Percentiles rank a stretch among this genome's conserved stretches.
These are phyloP conservation scores for Sus cebifrons DNA, from an alignment of 2,797 vertebrate species.

Conservation along the genomic window DNA sequence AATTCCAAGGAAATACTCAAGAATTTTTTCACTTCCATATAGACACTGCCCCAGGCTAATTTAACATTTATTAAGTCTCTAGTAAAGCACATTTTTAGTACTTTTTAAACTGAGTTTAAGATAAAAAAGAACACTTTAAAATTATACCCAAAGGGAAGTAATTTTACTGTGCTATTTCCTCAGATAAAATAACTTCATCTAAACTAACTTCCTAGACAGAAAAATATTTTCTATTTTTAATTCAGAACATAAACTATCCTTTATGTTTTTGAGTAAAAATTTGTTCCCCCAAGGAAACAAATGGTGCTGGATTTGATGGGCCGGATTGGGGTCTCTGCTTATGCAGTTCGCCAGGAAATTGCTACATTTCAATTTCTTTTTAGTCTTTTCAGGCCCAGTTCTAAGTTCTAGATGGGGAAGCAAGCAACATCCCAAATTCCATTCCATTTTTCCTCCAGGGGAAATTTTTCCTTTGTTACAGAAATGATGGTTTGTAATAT, in stretches of 20 bases:
- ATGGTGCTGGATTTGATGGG: not conserved
- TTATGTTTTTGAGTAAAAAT: not conserved
- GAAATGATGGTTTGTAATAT: not conserved
- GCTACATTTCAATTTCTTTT: not conserved
- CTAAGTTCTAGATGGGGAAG: not conserved
- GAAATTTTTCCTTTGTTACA: not conserved
- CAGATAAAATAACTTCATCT: constrained; percentile 64
- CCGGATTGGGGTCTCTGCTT: not conserved
- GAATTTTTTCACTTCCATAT: constrained; percentile 53
- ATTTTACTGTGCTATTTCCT: constrained; percentile 28
- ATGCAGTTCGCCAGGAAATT: not conserved
- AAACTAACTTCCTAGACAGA: constrained; percentile 12
- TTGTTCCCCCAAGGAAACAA: not conserved
- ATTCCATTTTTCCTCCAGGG: not conserved
- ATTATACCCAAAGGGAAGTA: constrained; percentile 55
- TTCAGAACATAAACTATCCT: constrained; percentile 42
- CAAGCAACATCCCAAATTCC: not conserved
- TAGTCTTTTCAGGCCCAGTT: not conserved
- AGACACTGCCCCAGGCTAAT: constrained; percentile 6
- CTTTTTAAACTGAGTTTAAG: constrained; percentile 31
- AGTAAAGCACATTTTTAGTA: constrained; percentile 20
- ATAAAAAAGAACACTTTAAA: constrained; percentile 40
- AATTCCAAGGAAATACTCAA: not conserved
- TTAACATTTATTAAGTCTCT: constrained; percentile 40
- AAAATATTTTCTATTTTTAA: constrained; percentile 55